Evolutionary conservation across 2,888 invertebrate species (phyloP).

Genomic region (Ptychoptera albimana): DNA sequence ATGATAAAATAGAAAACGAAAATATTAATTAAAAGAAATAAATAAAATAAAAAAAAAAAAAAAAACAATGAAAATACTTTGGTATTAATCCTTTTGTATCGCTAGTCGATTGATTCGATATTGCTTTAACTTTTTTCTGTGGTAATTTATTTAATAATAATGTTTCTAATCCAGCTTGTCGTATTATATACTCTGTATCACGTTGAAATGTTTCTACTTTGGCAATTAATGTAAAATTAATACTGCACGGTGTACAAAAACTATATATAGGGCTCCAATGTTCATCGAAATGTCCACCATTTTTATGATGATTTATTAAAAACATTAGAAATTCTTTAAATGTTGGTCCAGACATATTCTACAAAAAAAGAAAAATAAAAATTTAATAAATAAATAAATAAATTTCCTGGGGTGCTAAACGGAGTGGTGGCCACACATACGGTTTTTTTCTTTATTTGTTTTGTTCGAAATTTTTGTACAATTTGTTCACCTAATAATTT

Average conservation of each 20-base stretch:
- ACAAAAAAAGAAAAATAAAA: constrained; percentile 10
- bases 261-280: constrained; percentile 49
- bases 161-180: constrained; percentile 39
- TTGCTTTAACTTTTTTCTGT: constrained; percentile 33
- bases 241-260: constrained; percentile 48
- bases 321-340: constrained; percentile 58
- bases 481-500: constrained; percentile 49
- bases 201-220: constrained; percentile 45
- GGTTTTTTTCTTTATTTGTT: no score
- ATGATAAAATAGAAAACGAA: not conserved
- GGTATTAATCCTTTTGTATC: constrained; percentile 34
- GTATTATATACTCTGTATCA: constrained; percentile 42
- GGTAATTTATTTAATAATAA: constrained; percentile 34
- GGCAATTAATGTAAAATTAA: constrained; percentile 45
- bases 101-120: constrained; percentile 28
- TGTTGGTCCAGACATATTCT: constrained; percentile 34
- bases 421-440: no score
- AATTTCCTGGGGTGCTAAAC: not conserved
- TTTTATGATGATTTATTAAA: constrained; percentile 42
- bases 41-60: not conserved
- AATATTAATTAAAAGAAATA: not conserved
- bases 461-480: constrained; percentile 40
- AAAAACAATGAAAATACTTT: constrained; percentile 21
- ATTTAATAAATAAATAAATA: not conserved
- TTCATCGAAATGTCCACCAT: constrained; percentile 40